Evolutionary conservation across 2,113 vertebrate genomes (phyloP), one percentile per base, ranked within the genome.

Genomic region (Entomyzon cyanotis): DNA sequence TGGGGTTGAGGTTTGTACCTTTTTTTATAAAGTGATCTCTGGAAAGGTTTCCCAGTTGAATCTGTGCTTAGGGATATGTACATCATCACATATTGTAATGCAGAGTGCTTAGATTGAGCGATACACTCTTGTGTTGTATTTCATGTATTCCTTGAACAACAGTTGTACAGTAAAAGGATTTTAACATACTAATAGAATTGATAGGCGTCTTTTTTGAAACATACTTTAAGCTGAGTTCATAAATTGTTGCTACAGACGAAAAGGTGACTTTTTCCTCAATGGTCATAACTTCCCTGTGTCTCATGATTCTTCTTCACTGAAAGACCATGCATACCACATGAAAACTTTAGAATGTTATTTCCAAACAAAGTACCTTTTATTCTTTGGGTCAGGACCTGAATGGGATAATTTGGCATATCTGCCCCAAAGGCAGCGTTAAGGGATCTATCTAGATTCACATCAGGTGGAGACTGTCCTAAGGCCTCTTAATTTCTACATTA

Each of bases 1-100:
- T 6, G 98, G 97, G 25, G 98, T 99, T 12, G 98, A 99, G 97
- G 99, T 99, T 83, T 87, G 96, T 91, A 42, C 33, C 19, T 31
- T 58, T 37, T 33, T 56, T 59, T 42, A 47, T 59, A 15, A 39
- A 39, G 12, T 62, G 5, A 58, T 59, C 35, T 76, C 80, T 55
- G 46, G 33, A 90, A 85, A 27, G 5, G 21, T 35, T 84, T 89
- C 55, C 22, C 30, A 39, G 0, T 65, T 55, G 30, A 20, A 27
- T 74, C 30, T 86, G 1, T 59, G 52, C n/a, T 59, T 59, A 52
- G 41, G 65, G 28, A 62, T 42, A 33, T 3, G 14, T 39, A 62
- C 15, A 46, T 12, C 27, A 50, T 83, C 6, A 15, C 19, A 19
- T 52, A 33, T 2, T 87, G 65, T 75, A 28, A 44, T 87, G 44